These are phyloP conservation scores for Drosophila melanosoma DNA, from an alignment of 2,888 invertebrate genomes.

Conservation along the genomic window DNA sequence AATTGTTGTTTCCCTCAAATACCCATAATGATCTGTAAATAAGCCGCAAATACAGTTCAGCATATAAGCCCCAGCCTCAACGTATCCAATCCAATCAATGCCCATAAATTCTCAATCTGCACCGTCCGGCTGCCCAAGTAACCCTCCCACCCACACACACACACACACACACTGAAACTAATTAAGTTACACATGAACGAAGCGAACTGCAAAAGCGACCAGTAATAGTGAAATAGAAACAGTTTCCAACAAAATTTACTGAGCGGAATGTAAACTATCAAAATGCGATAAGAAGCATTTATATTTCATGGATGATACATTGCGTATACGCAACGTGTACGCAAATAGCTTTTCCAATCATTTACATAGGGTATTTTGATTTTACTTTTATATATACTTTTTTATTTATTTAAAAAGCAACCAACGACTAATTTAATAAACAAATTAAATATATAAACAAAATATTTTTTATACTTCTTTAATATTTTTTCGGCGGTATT, in stretches of 20 bases:
- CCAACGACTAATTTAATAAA: background rate
- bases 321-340: constrained; percentile 48
- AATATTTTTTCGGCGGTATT: constrained; percentile 8
- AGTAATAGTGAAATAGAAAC: constrained; percentile 53
- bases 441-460: background rate
- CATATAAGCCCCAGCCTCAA: constrained; percentile 12
- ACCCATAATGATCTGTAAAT: constrained; percentile 58
- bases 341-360: background rate
- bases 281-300: constrained; percentile 2
- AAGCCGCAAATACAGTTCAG: constrained; percentile 47
- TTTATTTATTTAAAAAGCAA: background rate
- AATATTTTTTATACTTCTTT: background rate
- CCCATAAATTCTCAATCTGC: constrained; percentile 37
- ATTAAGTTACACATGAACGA: constrained; percentile 64
- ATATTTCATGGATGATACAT: constrained; percentile 11
- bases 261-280: constrained; percentile 1
- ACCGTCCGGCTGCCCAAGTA: background rate
- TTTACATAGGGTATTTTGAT: background rate
- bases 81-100: constrained; percentile 43
- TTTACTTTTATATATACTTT: background rate
- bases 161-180: constrained; percentile 69
- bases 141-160: constrained; percentile 2
- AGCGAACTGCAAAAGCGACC: constrained; percentile 41
- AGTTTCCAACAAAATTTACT: constrained; percentile 23
- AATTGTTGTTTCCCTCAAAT: constrained; percentile 36